Evolutionary conservation across 2,113 vertebrate species (phyloP), one percentile per base, ranked within the genome.

Genomic region (Microcebus tavaratra): DNA sequence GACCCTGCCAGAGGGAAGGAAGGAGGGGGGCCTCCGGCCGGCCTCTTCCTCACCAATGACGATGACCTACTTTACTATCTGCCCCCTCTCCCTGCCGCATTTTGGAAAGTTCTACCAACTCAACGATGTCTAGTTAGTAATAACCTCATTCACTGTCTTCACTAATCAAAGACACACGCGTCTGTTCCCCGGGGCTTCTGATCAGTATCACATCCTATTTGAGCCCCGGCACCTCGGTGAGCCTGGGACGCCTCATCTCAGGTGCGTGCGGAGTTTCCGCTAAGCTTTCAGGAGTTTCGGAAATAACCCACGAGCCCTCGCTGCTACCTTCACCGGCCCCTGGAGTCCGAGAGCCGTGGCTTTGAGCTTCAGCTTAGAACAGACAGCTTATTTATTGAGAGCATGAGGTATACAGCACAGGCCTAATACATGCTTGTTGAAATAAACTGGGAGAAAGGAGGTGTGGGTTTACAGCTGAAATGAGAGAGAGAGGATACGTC

Each of bases 11-110:
- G 72, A 61, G 76, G 0, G 0, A 14, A 0, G 13, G 82, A 23
- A 27, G n/a, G 25, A 13, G 27, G 2, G 0, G 0, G 0, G 0
- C 83, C 48, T 42, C 42, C 42, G 42, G 42, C 1, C n/a, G 0
- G 5, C 1, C 12, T 31, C 0, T 10, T 68, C 67, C 20, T 18
- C 0, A 1, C 57, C 1, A 4, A 17, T 3, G 0, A 31, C 1
- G 3, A 17, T 3, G 0, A 31, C 61, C 48, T 8, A 1, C 8
- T 76, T 31, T 31, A 42, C 9, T 9, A 6, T 23, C 29, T 59
- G 3, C 31, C 27, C 18, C 27, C 34, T 90, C 39, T 45, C 48
- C 75, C 87, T 39, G 42, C 53, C n/a, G 25, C 17, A 2, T 23
- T 73, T 36, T 45, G 70, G 90, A 78, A 85, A 93, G 76, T 29